phyloP scores from a whole-genome alignment of 2,888 invertebrate genomes.

The Neelides folsomi region DNA sequence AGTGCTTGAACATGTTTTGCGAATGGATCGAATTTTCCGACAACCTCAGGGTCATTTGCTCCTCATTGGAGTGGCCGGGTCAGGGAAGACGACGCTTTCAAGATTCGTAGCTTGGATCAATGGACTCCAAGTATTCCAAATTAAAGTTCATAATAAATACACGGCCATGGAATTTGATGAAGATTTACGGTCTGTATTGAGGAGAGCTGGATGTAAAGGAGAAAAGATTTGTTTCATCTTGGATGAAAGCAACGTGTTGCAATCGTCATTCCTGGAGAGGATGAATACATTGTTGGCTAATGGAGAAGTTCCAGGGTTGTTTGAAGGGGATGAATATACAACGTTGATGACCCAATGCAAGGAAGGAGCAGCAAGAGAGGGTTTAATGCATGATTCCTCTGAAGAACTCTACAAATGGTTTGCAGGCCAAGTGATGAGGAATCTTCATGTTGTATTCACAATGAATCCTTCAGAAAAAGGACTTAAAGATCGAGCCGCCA shows the following conservation, averaged over 20 bases:
- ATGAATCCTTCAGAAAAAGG: conserved; percentile 99
- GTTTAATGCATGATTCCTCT: conserved; percentile 92
- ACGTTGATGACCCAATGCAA: conserved; percentile 99
- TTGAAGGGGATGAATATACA: conserved; percentile 93
- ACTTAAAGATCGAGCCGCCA: conserved; percentile 93
- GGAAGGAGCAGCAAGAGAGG: conserved; percentile 95
- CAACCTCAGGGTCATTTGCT: conserved; percentile 97
- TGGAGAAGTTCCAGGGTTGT: conserved; percentile 90
- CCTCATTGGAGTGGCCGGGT: conserved; percentile 95
- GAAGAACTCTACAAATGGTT: conserved; percentile 99
- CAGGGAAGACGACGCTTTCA: conserved; percentile 97
- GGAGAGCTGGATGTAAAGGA: conserved; percentile 80
- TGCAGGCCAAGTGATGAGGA: conserved; percentile 96
- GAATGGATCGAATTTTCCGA: conserved; percentile 97
- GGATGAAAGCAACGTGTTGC: conserved; percentile 96
- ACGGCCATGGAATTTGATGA: conserved; percentile 98
- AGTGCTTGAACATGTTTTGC: conserved; percentile 94
- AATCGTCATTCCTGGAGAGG: conserved; percentile 95
- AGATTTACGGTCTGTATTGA: conserved; percentile 76
- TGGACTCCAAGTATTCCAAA: conserved; percentile 96
- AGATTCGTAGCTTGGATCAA: conserved; percentile 99
- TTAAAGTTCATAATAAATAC: conserved; percentile 98
- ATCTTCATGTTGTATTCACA: conserved; percentile 98
- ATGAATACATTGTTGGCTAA: conserved; percentile 99
- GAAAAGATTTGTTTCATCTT: conserved; percentile 99